Evolutionary conservation across 2,113 vertebrate species (phyloP).

Genomic region (Myrmecophaga tridactyla): DNA sequence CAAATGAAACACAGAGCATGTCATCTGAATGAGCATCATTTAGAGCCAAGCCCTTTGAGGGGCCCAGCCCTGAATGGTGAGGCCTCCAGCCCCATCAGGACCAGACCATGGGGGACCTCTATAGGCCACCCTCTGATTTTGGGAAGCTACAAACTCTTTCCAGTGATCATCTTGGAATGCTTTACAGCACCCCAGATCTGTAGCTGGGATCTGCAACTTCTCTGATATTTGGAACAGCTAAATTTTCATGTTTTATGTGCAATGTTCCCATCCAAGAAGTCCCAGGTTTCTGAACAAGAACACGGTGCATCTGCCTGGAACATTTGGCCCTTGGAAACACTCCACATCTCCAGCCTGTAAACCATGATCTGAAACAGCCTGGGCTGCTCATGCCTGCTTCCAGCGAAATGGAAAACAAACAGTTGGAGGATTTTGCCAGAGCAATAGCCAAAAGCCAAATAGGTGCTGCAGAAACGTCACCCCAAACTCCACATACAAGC

Average conservation of each 20-base stretch:
- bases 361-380: constrained; percentile 26
- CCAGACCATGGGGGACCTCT: not conserved
- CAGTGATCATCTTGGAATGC: not conserved
- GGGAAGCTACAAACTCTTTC: not conserved
- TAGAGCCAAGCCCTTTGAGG: not conserved
- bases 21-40: not conserved
- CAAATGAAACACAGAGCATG: not conserved
- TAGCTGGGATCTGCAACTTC: constrained; percentile 21
- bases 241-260: constrained; percentile 53
- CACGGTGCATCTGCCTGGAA: not conserved
- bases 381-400: not conserved
- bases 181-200: constrained; percentile 32
- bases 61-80: not conserved
- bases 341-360: not conserved
- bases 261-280: constrained; percentile 30
- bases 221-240: constrained; percentile 48
- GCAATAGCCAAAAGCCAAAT: not conserved
- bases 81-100: not conserved
- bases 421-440: not conserved
- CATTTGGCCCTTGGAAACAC: constrained; percentile 12
- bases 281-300: constrained; percentile 1
- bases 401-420: not conserved
- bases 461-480: not conserved
- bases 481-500: not conserved
- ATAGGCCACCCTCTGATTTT: not conserved